phyloP scores from a whole-genome alignment of 92 coral and sea anemone genomes.

The Siderastrea radians region DNA sequence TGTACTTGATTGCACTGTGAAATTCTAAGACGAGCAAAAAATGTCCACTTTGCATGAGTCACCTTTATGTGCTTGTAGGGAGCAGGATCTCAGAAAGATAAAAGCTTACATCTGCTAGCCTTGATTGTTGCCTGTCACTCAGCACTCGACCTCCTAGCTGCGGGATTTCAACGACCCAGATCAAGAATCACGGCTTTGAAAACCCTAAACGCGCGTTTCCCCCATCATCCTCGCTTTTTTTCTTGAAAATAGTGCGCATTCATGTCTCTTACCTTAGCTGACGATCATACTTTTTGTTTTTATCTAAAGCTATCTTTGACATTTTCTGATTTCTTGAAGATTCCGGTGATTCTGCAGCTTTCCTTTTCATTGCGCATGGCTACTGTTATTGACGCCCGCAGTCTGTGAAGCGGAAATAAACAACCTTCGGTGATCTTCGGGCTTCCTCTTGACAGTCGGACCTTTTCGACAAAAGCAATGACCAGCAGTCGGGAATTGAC shows the following conservation, averaged over 20 bases:
- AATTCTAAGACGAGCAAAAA: too few relatives aligned
- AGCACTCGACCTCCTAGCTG: neutral
- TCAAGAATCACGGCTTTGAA: neutral
- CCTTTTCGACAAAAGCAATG: too few relatives aligned
- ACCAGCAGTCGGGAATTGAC: too few relatives aligned
- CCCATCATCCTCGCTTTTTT: neutral
- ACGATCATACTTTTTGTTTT: constrained; percentile 98
- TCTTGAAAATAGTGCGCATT: neutral
- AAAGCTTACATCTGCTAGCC: too few relatives aligned
- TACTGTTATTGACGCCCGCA: neutral
- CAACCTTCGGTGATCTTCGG: constrained; percentile 5
- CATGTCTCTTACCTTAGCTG: constrained; percentile 88
- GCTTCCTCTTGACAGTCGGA: neutral
- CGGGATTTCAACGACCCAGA: neutral
- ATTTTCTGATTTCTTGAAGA: constrained; percentile 88
- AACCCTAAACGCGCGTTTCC: neutral
- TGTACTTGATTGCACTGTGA: neutral
- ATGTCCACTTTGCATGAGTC: neutral
- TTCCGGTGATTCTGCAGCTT: constrained; percentile 86
- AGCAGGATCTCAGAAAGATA: neutral
- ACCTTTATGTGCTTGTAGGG: neutral
- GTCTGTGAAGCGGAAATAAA: constrained; percentile 5
- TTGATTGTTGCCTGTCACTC: neutral
- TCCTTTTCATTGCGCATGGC: constrained; percentile 98
- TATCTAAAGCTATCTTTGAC: constrained; percentile 90